Evolutionary conservation across 2,888 invertebrate species (phyloP).

Genomic region (Epinotia demarniana): DNA sequence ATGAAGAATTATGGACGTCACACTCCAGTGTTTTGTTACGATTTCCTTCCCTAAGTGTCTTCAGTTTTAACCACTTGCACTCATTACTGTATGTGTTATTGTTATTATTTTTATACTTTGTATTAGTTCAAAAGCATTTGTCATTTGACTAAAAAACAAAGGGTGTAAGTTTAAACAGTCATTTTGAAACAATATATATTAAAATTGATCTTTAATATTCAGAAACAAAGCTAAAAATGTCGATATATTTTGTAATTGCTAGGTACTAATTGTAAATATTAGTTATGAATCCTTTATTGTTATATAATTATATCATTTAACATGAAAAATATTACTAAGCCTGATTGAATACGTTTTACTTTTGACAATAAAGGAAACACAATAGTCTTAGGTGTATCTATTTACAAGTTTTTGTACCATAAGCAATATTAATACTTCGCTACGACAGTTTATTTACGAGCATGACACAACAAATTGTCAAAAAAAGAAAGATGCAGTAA

Average conservation of each 20-base stretch:
- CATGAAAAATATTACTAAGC: too few relatives aligned
- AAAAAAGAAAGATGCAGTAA: constrained; percentile 46
- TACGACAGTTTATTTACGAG: constrained; percentile 37
- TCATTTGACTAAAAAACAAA: background rate
- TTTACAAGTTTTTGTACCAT: background rate
- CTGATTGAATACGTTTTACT: too few relatives aligned
- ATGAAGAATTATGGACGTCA: constrained; percentile 81
- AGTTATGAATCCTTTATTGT: too few relatives aligned
- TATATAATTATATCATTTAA: too few relatives aligned
- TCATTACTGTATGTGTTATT: constrained; percentile 57
- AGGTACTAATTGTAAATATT: too few relatives aligned
- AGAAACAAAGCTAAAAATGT: too few relatives aligned
- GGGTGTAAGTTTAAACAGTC: too few relatives aligned
- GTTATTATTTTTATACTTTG: constrained; percentile 27
- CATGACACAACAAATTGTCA: constrained; percentile 43
- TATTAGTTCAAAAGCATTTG: constrained; percentile 1
- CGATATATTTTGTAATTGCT: too few relatives aligned
- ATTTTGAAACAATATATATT: too few relatives aligned
- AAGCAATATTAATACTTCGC: constrained; percentile 23
- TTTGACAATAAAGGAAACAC: background rate
- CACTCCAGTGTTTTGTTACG: constrained; percentile 78
- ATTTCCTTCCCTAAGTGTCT: constrained; percentile 79
- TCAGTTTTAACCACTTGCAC: constrained; percentile 73
- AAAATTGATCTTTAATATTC: too few relatives aligned
- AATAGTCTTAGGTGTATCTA: background rate